Percentiles rank a stretch among this genome's conserved stretches.
These are phyloP conservation scores for Leucozona laternaria DNA, from an alignment of 2,888 invertebrate species.

Conservation along the genomic window DNA sequence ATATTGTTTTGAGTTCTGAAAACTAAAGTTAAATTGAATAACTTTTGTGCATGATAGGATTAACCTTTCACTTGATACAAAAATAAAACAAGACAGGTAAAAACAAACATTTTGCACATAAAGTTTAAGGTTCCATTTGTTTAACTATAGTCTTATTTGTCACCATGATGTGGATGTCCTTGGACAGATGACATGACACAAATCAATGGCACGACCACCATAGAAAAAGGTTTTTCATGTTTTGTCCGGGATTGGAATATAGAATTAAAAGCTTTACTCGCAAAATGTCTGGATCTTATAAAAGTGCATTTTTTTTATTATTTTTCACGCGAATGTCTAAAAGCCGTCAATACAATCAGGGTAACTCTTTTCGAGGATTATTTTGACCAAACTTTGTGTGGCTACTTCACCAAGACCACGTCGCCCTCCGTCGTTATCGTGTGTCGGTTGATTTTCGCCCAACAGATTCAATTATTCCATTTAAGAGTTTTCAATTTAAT, in stretches of 20 bases:
- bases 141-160: not conserved
- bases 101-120: not conserved
- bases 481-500: constrained; percentile 23
- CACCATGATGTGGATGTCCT: not conserved
- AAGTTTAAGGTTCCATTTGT: not conserved
- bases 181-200: not conserved
- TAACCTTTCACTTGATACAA: no score
- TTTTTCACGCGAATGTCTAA: not conserved
- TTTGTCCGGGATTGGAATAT: not conserved
- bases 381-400: not conserved
- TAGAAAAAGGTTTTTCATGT: constrained; percentile 18
- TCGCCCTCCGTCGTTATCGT: no score
- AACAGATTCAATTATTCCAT: not conserved
- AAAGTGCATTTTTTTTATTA: not conserved
- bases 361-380: not conserved
- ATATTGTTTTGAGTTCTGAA: no score
- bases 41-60: no score
- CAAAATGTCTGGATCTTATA: not conserved
- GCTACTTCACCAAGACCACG: not conserved
- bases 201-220: not conserved
- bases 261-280: not conserved
- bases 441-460: not conserved
- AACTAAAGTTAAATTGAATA: no score
- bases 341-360: not conserved
- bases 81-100: no score